Base-by-base conservation (phyloP, 2,797 vertebrate genomes). In the Enteromius treurensis region DNA sequence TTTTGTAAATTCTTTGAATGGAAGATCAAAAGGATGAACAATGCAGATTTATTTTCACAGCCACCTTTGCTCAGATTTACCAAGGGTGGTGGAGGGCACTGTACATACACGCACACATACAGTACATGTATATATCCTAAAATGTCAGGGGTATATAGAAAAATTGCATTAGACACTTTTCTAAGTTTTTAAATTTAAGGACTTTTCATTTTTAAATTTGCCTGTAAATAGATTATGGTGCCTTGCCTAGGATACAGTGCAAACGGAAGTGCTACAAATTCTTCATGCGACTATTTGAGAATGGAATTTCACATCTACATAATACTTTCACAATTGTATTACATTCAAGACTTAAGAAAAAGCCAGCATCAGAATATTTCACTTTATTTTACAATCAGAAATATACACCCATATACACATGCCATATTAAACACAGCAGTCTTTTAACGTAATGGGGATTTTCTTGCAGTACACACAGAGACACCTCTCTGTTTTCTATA, bases 361-460 rank as follows among this genome's bases (percentile, higher is more conserved):
- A 62, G 26, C 40, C 19, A 47, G 17, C 34, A 34, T 71, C 55
- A 86, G 81, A 86, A 82, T 70, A 86, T 79, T 74, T 79, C 1
- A 40, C 60, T 89, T 89, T 90, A 88, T 89, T 90, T 87, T 87
- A 89, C 87, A 89, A 77, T 79, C 69, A 69, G 87, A 26, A 40
- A 78, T 74, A 74, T 86, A 83, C 83, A 84, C 58, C 71, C 83
- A n/a, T 87, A 75, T 85, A 74, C 79, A 87, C 69, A 76, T 49
- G 68, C 29, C 80, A 74, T 81, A 81, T 34, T 80, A 23, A 19
- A 64, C 21, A 10, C 71, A 68, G 42, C 65, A 34, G 32, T 77
- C 21, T 60, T 85, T 85, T 58, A 77, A 79, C 13, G 32, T 5
- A 42, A 29, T 29, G 32, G 17, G 23, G 32, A 71, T 53, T 70